Percentiles rank a stretch among this genome's conserved stretches.
These are phyloP conservation scores for Araneus ventricosus DNA, from an alignment of 1,140 invertebrate species.

Conservation along the genomic window DNA sequence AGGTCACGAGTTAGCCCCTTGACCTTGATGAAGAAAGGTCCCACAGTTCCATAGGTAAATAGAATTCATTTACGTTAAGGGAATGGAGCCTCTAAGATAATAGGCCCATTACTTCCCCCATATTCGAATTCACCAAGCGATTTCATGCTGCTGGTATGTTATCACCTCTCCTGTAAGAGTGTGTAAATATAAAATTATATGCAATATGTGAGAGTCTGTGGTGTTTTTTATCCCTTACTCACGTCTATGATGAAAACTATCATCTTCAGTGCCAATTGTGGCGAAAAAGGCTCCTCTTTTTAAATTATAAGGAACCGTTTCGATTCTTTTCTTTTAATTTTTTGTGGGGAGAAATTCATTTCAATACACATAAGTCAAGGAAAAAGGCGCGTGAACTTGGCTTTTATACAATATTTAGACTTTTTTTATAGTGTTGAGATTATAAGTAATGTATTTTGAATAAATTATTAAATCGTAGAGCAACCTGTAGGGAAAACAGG, in stretches of 20 bases:
- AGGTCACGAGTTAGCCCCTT: constrained; percentile 35
- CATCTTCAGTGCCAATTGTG: neutral
- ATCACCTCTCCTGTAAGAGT: neutral
- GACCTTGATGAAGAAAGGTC: constrained; percentile 33
- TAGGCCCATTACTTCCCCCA: neutral
- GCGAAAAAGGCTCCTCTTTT: neutral
- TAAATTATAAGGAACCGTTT: neutral
- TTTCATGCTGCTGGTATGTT: constrained; percentile 1
- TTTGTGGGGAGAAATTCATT: neutral
- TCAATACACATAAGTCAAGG: neutral
- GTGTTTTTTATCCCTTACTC: neutral
- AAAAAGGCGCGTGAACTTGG: neutral
- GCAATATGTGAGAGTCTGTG: neutral
- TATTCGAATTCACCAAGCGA: neutral
- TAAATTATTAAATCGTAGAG: too few relatives aligned
- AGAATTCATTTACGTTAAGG: constrained; percentile 17
- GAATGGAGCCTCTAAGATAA: constrained; percentile 7
- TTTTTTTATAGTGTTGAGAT: neutral
- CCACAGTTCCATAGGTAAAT: constrained; percentile 31
- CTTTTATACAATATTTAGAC: neutral
- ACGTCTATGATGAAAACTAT: neutral
- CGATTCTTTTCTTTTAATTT: neutral
- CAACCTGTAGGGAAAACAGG: too few relatives aligned
- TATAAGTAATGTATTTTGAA: too few relatives aligned
- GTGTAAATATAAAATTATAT: neutral